Evolutionary conservation across 1,140 invertebrate species (phyloP).

Genomic region (Hydropsyche tenuis): DNA sequence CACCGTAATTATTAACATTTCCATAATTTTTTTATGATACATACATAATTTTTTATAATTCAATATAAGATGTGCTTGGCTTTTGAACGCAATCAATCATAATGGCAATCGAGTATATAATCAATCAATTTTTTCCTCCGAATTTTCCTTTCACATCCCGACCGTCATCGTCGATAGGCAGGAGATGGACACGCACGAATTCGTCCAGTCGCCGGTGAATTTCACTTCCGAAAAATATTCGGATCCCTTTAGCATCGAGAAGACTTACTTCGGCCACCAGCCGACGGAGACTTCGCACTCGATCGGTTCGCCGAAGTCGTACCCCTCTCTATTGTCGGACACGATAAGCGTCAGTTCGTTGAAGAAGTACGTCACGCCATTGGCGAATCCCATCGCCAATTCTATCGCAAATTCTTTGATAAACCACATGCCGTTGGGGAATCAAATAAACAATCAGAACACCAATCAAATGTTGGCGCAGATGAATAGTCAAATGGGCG

Average conservation of each 20-base stretch:
- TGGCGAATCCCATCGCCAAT: constrained; percentile 7
- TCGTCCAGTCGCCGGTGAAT: neutral
- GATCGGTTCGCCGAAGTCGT: neutral
- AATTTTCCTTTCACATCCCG: neutral
- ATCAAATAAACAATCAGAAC: constrained; percentile 18
- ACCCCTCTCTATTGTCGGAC: neutral
- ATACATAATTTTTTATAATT: neutral
- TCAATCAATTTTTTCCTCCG: no score
- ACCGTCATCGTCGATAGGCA: neutral
- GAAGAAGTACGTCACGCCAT: constrained; percentile 1
- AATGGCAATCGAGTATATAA: no score
- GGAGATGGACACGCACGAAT: neutral
- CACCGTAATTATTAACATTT: constrained; percentile 26
- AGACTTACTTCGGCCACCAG: neutral
- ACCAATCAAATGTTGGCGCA: constrained; percentile 6
- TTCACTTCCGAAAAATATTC: neutral
- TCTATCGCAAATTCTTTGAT: neutral
- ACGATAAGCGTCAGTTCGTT: neutral
- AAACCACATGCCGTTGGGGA: constrained; percentile 1
- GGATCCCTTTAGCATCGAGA: neutral
- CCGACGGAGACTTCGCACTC: no score
- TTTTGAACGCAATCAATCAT: no score
- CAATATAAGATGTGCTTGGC: no score
- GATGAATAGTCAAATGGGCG: neutral
- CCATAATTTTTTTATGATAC: neutral